Conservation (phyloP, 2,797 vertebrate genomes). For the Tachyglossus aculeatus region DNA sequence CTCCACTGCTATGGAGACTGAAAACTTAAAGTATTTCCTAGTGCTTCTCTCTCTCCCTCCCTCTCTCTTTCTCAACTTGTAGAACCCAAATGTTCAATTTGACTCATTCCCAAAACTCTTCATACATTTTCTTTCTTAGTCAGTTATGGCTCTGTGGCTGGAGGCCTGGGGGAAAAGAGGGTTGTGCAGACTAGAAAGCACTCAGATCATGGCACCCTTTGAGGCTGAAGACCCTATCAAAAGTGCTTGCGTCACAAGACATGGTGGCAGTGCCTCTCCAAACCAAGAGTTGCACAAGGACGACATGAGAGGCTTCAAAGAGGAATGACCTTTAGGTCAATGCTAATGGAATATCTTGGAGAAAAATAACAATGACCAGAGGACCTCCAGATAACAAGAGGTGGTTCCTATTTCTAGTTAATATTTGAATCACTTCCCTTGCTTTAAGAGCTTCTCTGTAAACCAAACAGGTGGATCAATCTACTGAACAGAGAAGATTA, state of each 20-base stretch:
- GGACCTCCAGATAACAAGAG: not conserved
- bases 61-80: too few relatives aligned
- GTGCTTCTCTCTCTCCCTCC: too few relatives aligned
- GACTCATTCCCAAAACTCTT: too few relatives aligned
- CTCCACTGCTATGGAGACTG: too few relatives aligned
- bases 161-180: not conserved
- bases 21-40: too few relatives aligned
- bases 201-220: too few relatives aligned
- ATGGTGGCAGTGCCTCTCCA: not conserved
- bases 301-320: not conserved
- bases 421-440: not conserved
- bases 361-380: not conserved
- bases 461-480: too few relatives aligned
- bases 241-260: fast-evolving
- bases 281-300: not conserved
- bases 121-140: too few relatives aligned
- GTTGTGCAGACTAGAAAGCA: not conserved
- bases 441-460: not conserved
- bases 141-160: too few relatives aligned
- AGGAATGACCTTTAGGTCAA: not conserved
- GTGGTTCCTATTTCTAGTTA: not conserved
- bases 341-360: not conserved
- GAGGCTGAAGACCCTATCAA: fast-evolving
- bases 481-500: too few relatives aligned
- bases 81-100: too few relatives aligned